Conservation (phyloP, 2,113 vertebrate species). For the Catharus minimus region DNA sequence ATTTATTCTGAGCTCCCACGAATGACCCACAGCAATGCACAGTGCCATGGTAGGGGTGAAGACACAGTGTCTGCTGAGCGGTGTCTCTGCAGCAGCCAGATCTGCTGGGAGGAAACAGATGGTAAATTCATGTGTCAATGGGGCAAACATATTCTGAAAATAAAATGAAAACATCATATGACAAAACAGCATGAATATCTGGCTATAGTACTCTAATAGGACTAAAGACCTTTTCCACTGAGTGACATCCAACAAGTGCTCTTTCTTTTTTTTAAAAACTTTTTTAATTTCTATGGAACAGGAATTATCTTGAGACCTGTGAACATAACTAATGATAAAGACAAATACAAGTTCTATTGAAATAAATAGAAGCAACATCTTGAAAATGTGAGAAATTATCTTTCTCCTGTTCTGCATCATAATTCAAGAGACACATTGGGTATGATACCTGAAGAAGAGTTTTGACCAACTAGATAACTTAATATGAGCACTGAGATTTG, state of each 20-base stretch:
- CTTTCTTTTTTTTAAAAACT: too few species aligned
- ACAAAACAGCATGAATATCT: not conserved
- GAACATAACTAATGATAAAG: not conserved
- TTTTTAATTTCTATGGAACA: not conserved
- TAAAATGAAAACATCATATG: not conserved
- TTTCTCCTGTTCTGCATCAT: not conserved
- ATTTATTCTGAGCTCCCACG: fast-evolving
- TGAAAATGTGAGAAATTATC: not conserved
- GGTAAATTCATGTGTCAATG: not conserved
- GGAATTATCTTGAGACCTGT: not conserved
- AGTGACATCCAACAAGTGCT: not conserved
- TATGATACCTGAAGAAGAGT: not conserved
- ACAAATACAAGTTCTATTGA: not conserved
- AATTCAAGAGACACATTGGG: not conserved
- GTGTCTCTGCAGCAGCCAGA: not conserved
- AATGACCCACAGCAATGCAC: not conserved
- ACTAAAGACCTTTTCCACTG: not conserved
- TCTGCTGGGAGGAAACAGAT: not conserved
- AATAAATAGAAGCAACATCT: not conserved
- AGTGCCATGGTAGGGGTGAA: not conserved
- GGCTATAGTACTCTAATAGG: not conserved
- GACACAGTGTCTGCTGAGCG: not conserved
- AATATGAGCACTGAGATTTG: not conserved
- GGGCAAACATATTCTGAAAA: not conserved
- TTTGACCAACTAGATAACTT: not conserved